Evolutionary conservation across 1,140 invertebrate species (phyloP).

Genomic region (Rhopalosiphum padi): DNA sequence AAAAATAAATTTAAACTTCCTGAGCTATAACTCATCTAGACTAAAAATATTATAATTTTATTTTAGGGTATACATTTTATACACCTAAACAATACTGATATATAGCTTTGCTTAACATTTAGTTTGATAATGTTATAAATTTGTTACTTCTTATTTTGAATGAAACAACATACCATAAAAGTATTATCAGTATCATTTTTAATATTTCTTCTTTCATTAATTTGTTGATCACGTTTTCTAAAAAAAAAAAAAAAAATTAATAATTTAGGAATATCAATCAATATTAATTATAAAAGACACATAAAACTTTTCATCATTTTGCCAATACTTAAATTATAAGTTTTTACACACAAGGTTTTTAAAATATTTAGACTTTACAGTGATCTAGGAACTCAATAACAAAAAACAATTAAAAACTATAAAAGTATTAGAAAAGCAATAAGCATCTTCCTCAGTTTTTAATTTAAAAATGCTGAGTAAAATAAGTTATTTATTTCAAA

Average conservation of each 20-base stretch:
- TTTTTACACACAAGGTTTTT: background rate
- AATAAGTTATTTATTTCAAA: no score
- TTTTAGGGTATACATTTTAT: no score
- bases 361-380: background rate
- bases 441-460: no score
- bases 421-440: no score
- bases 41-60: no score
- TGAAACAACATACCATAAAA: slow-evolving; percentile 35
- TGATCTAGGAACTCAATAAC: no score
- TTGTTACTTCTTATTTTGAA: no score
- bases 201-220: slow-evolving; percentile 34
- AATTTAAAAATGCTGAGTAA: no score
- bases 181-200: background rate
- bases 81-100: background rate
- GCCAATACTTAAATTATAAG: background rate
- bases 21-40: no score
- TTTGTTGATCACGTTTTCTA: slow-evolving; percentile 46
- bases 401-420: no score
- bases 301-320: background rate
- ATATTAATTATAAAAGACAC: background rate
- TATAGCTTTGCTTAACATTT: background rate
- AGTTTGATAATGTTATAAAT: background rate
- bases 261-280: background rate
- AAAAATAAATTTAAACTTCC: background rate
- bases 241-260: background rate